Conservation (phyloP, 2,888 invertebrate species). For the Scotopteryx bipunctaria region DNA sequence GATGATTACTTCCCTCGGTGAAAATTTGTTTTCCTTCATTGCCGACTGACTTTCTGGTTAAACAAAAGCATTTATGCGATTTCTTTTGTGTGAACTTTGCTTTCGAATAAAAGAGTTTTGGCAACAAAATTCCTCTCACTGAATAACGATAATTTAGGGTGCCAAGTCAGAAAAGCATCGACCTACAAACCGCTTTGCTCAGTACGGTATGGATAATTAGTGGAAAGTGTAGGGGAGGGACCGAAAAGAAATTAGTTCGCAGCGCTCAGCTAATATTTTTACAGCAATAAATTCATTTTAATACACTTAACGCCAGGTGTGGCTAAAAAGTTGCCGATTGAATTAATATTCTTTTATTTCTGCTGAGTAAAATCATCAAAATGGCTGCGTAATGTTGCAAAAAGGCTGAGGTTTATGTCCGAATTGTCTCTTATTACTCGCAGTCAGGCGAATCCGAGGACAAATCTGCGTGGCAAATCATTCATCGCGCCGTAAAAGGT, state of each 20-base stretch:
- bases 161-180: constrained; percentile 47
- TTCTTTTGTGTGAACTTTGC: constrained; percentile 29
- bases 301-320: constrained; percentile 26
- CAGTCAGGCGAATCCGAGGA: constrained; percentile 54
- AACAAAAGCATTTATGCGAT: constrained; percentile 34
- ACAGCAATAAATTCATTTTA: constrained; percentile 40
- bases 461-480: constrained; percentile 58
- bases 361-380: constrained; percentile 12
- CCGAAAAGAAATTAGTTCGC: constrained; percentile 50
- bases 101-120: constrained; percentile 31
- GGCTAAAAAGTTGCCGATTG: constrained; percentile 18
- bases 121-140: constrained; percentile 31
- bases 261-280: constrained; percentile 44
- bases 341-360: constrained; percentile 12
- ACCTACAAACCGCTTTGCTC: constrained; percentile 61
- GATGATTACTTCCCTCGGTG: constrained; percentile 42
- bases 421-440: constrained; percentile 57
- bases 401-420: constrained; percentile 54
- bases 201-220: constrained; percentile 58
- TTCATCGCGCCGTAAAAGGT: constrained; percentile 47
- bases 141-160: constrained; percentile 44
- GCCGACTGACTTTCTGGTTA: constrained; percentile 42
- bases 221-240: constrained; percentile 49
- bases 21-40: constrained; percentile 55
- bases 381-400: constrained; percentile 25